phyloP scores from a whole-genome alignment of 2,797 vertebrate genomes.

The Artibeus jamaicensis region DNA sequence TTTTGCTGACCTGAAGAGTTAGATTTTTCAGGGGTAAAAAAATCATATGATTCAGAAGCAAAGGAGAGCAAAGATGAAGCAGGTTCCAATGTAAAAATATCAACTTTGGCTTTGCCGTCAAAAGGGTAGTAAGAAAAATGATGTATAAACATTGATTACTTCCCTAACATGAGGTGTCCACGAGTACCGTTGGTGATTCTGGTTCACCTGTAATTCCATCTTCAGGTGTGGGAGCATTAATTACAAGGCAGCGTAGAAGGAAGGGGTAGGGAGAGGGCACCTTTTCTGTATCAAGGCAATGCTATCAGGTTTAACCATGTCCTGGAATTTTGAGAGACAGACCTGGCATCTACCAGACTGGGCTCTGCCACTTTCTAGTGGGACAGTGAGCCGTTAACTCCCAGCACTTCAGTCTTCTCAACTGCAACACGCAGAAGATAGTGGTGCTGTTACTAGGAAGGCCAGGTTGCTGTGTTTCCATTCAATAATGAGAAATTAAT shows the following conservation, averaged over 20 bases:
- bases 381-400: neutral
- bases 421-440: neutral
- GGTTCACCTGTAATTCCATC: neutral
- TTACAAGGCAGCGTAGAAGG: neutral
- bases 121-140: neutral
- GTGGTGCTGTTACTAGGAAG: neutral
- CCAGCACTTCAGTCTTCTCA: neutral
- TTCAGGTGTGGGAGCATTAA: neutral
- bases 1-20: constrained; percentile 9
- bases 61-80: neutral
- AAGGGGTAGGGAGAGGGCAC: rapidly evolving
- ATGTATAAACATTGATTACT: neutral
- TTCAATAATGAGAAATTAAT: neutral
- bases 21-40: neutral
- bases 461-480: neutral
- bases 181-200: neutral
- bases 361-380: neutral
- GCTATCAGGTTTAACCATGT: neutral
- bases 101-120: neutral
- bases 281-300: rapidly evolving
- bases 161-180: neutral
- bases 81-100: neutral
- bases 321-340: neutral
- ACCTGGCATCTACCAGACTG: neutral
- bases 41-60: neutral